Conservation (phyloP, 2,888 invertebrate genomes). For the Hirtodrosophila trivittata region DNA sequence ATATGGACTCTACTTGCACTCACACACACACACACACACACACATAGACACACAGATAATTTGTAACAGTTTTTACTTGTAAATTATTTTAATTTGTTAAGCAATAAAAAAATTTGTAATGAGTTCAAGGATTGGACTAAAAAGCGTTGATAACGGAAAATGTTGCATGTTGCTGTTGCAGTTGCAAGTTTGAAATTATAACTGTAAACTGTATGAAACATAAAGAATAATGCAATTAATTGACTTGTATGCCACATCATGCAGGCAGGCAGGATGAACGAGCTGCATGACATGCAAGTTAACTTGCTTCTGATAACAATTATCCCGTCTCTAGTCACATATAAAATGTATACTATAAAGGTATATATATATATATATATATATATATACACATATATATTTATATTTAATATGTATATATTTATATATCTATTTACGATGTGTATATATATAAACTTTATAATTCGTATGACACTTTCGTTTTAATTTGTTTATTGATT, state of each 20-base stretch:
- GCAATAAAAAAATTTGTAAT: too few species aligned
- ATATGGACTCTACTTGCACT: constrained; percentile 5
- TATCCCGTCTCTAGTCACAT: constrained; percentile 36
- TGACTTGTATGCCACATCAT: constrained; percentile 56
- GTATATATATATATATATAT: constrained; percentile 31
- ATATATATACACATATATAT: constrained; percentile 32
- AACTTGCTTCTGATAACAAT: constrained; percentile 30
- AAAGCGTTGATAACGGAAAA: constrained; percentile 26
- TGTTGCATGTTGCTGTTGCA: constrained; percentile 16
- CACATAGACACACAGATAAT: constrained; percentile 9
- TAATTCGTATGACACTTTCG: too few species aligned
- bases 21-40: constrained; percentile 14
- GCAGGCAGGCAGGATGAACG: constrained; percentile 2
- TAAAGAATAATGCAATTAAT: constrained; percentile 58
- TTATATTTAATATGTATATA: constrained; percentile 22
- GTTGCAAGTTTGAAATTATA: constrained; percentile 25
- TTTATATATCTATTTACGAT: constrained; percentile 16
- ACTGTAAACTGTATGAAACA: constrained; percentile 19
- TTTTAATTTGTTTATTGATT: too few species aligned
- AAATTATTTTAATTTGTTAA: too few species aligned
- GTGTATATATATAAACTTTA: constrained; percentile 59
- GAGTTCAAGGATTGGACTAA: constrained; percentile 21
- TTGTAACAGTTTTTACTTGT: too few species aligned
- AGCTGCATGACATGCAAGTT: constrained; percentile 35
- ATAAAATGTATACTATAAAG: constrained; percentile 40